Conservation (phyloP, 2,113 vertebrate species). For the Terrapene triunguis region DNA sequence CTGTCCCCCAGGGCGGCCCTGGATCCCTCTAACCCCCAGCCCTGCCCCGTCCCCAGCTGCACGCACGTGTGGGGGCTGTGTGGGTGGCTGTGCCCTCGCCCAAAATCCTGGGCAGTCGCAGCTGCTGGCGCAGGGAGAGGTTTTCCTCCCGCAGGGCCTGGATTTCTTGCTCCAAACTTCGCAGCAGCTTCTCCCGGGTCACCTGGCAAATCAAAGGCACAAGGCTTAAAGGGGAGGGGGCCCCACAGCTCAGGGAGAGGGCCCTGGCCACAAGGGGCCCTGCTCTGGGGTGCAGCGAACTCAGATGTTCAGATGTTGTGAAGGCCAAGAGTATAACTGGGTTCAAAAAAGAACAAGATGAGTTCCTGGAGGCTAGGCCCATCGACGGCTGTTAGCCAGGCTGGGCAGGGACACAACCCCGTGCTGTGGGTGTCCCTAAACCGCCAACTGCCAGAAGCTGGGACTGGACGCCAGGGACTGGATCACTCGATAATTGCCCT, state of each 20-base stretch:
- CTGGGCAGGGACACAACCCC: too few species aligned
- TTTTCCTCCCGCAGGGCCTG: conserved; percentile 76
- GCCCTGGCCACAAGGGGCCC: conserved; percentile 9
- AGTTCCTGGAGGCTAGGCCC: too few species aligned
- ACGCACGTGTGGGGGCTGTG: neutral
- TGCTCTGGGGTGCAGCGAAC: neutral
- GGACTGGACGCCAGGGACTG: too few species aligned
- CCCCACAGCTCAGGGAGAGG: accelerated
- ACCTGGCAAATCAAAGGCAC: neutral
- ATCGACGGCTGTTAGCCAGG: too few species aligned
- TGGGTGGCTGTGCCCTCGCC: neutral
- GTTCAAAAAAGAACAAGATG: too few species aligned
- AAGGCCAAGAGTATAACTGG: too few species aligned
- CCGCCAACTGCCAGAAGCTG: too few species aligned
- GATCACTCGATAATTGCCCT: too few species aligned
- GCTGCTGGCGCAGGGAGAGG: conserved; percentile 70
- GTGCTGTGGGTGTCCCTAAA: too few species aligned
- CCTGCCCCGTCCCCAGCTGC: neutral
- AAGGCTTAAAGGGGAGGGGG: neutral
- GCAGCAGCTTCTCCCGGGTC: conserved; percentile 60
- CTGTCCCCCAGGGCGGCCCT: neutral
- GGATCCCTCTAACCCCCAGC: neutral
- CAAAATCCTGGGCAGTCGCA: conserved; percentile 45
- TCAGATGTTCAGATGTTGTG: too few species aligned
- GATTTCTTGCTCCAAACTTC: conserved; percentile 72